Conservation (phyloP, 2,888 invertebrate species). For the Xestia ashworthii region DNA sequence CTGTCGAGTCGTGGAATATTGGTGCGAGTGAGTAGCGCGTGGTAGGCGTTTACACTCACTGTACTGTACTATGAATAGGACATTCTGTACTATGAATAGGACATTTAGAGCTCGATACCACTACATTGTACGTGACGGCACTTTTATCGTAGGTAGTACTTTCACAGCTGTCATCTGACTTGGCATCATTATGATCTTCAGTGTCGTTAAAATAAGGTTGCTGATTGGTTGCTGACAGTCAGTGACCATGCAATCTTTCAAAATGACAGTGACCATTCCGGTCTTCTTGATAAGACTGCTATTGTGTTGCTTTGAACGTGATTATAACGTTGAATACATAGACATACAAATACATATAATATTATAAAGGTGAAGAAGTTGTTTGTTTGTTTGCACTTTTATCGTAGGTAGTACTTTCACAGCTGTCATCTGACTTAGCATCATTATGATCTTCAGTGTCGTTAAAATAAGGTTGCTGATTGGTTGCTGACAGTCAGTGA, state of each 20-base stretch:
- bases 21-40: slow-evolving; percentile 35
- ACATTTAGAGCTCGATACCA: neutral
- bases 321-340: too few species aligned
- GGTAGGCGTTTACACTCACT: neutral
- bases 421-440: neutral
- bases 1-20: slow-evolving; percentile 33
- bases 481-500: neutral
- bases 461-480: neutral
- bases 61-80: neutral
- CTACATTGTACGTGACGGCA: neutral
- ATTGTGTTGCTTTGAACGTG: neutral
- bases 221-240: neutral
- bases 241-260: neutral
- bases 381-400: neutral
- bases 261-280: neutral
- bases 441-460: neutral
- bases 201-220: neutral
- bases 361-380: too few species aligned
- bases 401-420: neutral
- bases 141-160: neutral
- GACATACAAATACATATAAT: too few species aligned
- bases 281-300: neutral
- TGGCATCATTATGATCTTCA: neutral
- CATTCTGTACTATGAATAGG: slow-evolving; percentile 3
- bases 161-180: neutral